Percentiles rank a stretch among this genome's conserved stretches.
Conservation (phyloP, 2,113 vertebrate genomes). For the Leptocoma aspasia region DNA sequence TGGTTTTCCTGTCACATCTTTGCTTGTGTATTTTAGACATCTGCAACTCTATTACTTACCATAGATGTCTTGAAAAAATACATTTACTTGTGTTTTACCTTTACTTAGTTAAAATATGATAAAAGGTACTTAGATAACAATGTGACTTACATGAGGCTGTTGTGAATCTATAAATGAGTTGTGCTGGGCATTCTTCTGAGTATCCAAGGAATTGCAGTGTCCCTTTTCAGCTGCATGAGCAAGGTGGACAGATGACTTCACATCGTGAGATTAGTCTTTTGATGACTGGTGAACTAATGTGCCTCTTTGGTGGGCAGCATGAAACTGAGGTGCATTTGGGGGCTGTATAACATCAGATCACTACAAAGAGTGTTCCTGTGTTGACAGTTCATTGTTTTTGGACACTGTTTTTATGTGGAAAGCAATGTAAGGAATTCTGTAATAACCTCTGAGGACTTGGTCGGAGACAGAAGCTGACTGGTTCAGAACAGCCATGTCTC, state of each 20-base stretch:
- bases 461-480: not conserved
- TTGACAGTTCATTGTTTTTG: not conserved
- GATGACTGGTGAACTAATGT: not conserved
- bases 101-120: not conserved
- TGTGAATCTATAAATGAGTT: not conserved
- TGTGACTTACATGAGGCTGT: not conserved
- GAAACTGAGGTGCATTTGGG: not conserved
- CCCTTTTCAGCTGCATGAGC: not conserved
- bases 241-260: not conserved
- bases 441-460: not conserved
- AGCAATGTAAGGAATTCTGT: not conserved
- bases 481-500: not conserved
- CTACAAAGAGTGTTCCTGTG: not conserved
- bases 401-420: not conserved
- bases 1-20: conserved; percentile 58
- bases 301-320: not conserved
- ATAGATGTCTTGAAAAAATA: not conserved
- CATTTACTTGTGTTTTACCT: not conserved
- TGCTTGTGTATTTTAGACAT: not conserved
- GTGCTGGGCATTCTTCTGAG: not conserved
- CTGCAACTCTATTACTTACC: not conserved
- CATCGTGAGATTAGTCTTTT: not conserved
- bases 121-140: not conserved
- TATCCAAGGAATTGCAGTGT: not conserved
- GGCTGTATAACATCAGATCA: not conserved